Percentiles rank a stretch among this genome's conserved stretches.
Evolutionary conservation across 1,140 invertebrate species (phyloP).

Genomic region (Drosophila novamexicana): DNA sequence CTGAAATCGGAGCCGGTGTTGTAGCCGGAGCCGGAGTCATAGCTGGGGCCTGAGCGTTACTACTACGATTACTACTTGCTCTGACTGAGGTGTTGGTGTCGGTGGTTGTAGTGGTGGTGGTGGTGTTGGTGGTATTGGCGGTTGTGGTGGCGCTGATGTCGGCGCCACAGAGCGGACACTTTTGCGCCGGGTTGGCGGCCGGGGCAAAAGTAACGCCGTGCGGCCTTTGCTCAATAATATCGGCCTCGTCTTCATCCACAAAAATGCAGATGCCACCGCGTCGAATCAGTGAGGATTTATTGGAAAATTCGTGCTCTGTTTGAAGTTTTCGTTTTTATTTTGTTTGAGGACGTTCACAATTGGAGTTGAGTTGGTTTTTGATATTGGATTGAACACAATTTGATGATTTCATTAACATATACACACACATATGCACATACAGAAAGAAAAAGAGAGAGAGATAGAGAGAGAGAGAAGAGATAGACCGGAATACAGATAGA

Average conservation of each 20-base stretch:
- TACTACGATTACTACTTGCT: conserved; percentile 76
- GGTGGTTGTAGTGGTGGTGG: conserved; percentile 37
- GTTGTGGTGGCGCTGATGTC: conserved; percentile 56
- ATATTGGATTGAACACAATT: conserved; percentile 62
- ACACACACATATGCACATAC: conserved; percentile 49
- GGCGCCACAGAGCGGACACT: conserved; percentile 77
- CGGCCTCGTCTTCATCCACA: conserved; percentile 82
- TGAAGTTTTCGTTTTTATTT: conserved; percentile 37
- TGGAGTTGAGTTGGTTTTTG: conserved; percentile 59
- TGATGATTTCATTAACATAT: conserved; percentile 66
- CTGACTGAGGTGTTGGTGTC: conserved; percentile 25
- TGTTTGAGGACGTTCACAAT: conserved; percentile 42
- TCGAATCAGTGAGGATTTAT: conserved; percentile 81
- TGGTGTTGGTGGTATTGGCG: conserved; percentile 45
- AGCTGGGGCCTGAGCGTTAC: conserved; percentile 51
- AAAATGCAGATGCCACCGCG: conserved; percentile 84
- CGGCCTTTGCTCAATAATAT: conserved; percentile 65
- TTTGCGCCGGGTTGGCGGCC: conserved; percentile 64
- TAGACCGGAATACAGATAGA: conserved; percentile 21
- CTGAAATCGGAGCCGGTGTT: conserved; percentile 6
- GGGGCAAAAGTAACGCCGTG: conserved; percentile 70
- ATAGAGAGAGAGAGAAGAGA: conserved; percentile 43
- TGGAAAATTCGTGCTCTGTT: conserved; percentile 73
- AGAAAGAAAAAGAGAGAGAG: conserved; percentile 44
- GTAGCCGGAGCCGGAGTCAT: conserved; percentile 33